These are phyloP conservation scores for Epinotia nisella DNA, from an alignment of 2,888 invertebrate species.

Conservation along the genomic window DNA sequence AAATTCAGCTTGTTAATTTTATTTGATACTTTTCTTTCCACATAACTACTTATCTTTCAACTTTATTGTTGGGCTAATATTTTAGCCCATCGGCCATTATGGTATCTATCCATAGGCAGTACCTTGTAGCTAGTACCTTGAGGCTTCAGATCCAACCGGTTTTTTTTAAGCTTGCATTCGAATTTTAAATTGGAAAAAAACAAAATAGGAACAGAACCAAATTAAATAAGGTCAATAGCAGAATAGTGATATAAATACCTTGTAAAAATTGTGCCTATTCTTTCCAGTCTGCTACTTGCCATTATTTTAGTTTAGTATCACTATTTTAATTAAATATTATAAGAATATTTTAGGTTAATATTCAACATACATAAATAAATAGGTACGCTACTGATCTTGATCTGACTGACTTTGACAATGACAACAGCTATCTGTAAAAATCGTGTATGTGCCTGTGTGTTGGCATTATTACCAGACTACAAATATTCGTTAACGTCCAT, in stretches of 20 bases:
- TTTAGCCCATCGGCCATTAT: too few species aligned
- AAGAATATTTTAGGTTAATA: slow-evolving; percentile 23
- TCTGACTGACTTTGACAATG: slow-evolving; percentile 1
- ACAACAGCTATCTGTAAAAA: neutral
- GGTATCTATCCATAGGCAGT: too few species aligned
- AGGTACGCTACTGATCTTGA: slow-evolving; percentile 3
- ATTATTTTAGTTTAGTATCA: slow-evolving; percentile 62
- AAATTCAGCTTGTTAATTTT: neutral
- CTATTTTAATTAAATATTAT: slow-evolving; percentile 1
- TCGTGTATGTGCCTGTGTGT: too few species aligned
- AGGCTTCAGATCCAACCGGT: neutral
- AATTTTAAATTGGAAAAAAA: slow-evolving; percentile 40
- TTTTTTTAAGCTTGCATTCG: slow-evolving; percentile 16
- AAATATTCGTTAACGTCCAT: neutral
- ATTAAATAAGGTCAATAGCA: slow-evolving; percentile 32
- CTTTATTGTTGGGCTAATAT: too few species aligned
- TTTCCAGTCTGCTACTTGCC: slow-evolving; percentile 89
- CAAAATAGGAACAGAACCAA: slow-evolving; percentile 29
- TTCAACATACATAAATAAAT: slow-evolving; percentile 19
- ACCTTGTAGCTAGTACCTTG: too few species aligned
- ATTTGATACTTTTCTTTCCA: too few species aligned
- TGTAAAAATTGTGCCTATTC: slow-evolving; percentile 89
- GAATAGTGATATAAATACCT: slow-evolving; percentile 75
- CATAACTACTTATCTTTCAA: too few species aligned
- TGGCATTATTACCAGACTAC: slow-evolving; percentile 11